Evolutionary conservation across 1,140 invertebrate genomes (phyloP), one percentile per base, ranked within the genome.

Genomic region (Amyelois transitella): DNA sequence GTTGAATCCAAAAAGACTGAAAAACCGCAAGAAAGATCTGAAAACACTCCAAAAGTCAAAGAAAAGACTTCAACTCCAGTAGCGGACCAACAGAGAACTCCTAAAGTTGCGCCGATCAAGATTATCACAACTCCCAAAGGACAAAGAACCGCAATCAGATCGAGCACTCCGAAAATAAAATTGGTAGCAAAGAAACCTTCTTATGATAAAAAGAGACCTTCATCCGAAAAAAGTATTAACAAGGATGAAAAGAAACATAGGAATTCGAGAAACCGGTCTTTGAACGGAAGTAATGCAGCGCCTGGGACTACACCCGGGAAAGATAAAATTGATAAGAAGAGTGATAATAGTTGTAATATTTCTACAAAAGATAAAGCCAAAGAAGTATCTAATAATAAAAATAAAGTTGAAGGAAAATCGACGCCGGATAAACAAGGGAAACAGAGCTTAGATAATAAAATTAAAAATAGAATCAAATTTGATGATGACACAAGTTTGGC

Each of bases 401-500:
- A 55, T 50, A 62, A 58, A 4, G 45, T 54, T 28, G 20, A 48
- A 43, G 51, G 25, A 14, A 18, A 18, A 56, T 60, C 50, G 20
- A 17, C 7, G n/a, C n/a, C n/a, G n/a, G n/a, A n/a, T n/a, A n/a
- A 22, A 38, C 45, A 6, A 38, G n/a, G 8, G 1, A 38, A 38
- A 14, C 32, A 38, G 12, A 38, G 8, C 3, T 48, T 17, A 8
- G 19, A 48, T 2, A 19, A 4, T 45, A 45, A 45, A 45, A 45
- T 18, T 19, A 81, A 75, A 61, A 69, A 76, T 22, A 45, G 54
- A 5, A 24, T 63, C 1, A 47, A 70, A 18, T 64, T 72, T 20
- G 81, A 83, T 20, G 80, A 86, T 22, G 64, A 86, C 48, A 77
- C 69, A 17, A 75, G 60, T 18, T 44, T 84, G 58, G 79, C 81